Percentiles rank a stretch among this genome's conserved stretches.
These are phyloP conservation scores for Atta colombica DNA, from an alignment of 1,140 invertebrate genomes.

Conservation along the genomic window DNA sequence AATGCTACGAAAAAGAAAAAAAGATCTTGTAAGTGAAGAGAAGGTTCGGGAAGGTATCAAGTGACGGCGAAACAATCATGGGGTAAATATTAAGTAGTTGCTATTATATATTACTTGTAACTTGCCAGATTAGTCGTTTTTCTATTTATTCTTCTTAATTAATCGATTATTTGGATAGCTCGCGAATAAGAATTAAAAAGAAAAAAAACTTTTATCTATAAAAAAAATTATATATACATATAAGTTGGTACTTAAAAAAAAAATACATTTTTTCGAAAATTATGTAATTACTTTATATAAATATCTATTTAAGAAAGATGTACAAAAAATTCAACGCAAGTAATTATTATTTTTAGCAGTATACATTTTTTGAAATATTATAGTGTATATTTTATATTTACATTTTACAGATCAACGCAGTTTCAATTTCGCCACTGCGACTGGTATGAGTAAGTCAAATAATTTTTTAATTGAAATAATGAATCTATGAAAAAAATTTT, in stretches of 20 bases:
- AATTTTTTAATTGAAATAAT: neutral
- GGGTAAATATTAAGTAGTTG: neutral
- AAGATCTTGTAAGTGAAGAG: neutral
- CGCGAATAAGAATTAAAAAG: neutral
- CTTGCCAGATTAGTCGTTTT: neutral
- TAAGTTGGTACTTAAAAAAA: neutral
- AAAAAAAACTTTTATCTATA: neutral
- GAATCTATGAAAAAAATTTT: neutral
- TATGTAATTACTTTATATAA: neutral
- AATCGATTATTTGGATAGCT: neutral
- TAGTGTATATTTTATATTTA: neutral
- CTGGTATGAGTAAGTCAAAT: neutral
- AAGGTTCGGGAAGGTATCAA: neutral
- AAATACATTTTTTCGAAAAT: neutral
- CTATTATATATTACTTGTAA: neutral
- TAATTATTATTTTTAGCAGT: neutral
- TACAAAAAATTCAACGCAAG: neutral
- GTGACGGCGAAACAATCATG: neutral
- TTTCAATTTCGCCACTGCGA: neutral
- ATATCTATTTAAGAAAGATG: neutral
- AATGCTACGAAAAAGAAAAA: neutral
- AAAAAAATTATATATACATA: neutral
- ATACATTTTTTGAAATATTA: neutral
- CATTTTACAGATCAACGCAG: neutral
- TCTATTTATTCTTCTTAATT: neutral